These are phyloP conservation scores for Hypsibius dujardini DNA, from an alignment of 1,140 invertebrate genomes.

Conservation along the genomic window DNA sequence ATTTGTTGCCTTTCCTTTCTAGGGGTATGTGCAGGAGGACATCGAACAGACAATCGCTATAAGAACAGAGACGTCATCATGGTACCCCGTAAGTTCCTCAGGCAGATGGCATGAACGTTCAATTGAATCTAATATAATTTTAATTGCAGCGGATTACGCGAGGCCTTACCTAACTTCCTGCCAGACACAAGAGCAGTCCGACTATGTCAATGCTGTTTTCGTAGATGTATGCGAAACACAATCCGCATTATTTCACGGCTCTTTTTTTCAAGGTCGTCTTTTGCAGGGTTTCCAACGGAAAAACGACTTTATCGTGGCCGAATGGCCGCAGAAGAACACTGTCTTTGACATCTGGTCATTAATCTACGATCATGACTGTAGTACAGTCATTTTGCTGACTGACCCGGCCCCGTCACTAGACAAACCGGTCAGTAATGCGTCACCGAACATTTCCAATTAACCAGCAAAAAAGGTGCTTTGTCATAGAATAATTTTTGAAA, in stretches of 20 bases:
- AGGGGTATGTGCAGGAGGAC: conserved; percentile 91
- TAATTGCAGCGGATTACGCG: conserved; percentile 74
- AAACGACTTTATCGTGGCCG: conserved; percentile 85
- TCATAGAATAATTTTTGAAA: background rate
- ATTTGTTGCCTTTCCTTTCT: conserved; percentile 53
- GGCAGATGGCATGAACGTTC: background rate
- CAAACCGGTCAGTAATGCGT: too few species aligned
- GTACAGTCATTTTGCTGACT: conserved; percentile 79
- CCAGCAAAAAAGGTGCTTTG: too few species aligned
- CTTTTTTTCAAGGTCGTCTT: conserved; percentile 20
- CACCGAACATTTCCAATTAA: too few species aligned
- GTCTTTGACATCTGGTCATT: conserved; percentile 89
- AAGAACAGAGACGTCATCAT: conserved; percentile 92
- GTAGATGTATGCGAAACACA: conserved; percentile 61
- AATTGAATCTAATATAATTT: conserved; percentile 17
- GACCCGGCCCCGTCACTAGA: conserved; percentile 45
- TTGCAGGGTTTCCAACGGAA: conserved; percentile 85
- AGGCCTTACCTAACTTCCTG: conserved; percentile 89
- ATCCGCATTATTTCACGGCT: background rate
- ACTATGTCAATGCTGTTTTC: conserved; percentile 97
- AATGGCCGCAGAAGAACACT: conserved; percentile 82
- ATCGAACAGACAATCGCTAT: conserved; percentile 81
- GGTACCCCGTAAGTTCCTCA: conserved; percentile 71
- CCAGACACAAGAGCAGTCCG: conserved; percentile 88
- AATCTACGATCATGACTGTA: conserved; percentile 91